Conservation (phyloP, 2,888 invertebrate genomes). For the Neuroscelio doddi region DNA sequence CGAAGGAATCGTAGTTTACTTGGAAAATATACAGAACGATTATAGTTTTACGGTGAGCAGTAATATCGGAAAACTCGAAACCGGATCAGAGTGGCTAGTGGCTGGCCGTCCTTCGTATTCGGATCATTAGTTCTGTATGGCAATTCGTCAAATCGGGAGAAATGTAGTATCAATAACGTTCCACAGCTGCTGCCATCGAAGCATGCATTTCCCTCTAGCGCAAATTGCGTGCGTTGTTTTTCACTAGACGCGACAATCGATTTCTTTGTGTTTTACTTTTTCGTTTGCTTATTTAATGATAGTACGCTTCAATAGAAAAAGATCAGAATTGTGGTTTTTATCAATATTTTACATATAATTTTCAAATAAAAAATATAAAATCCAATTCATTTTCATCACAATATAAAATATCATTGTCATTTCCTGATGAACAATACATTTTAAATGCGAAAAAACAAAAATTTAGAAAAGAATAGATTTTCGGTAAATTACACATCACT, state of each 20-base stretch:
- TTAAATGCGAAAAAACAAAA: conserved; percentile 2
- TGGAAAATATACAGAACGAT: conserved; percentile 56
- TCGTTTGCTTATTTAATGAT: conserved; percentile 40
- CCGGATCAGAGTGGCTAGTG: conserved; percentile 39
- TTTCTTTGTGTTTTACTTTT: conserved; percentile 44
- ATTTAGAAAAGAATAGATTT: conserved; percentile 36
- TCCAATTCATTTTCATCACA: no score
- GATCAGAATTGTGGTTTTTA: no score
- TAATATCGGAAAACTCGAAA: conserved; percentile 51
- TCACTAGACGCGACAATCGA: conserved; percentile 44
- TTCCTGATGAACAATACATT: no score
- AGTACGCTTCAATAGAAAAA: conserved; percentile 4
- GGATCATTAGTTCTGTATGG: conserved; percentile 69
- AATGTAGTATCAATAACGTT: conserved; percentile 72
- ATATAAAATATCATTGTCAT: no score
- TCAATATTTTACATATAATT: no score
- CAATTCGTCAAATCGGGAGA: conserved; percentile 72
- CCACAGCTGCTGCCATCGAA: conserved; percentile 70
- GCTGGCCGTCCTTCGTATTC: conserved; percentile 56
- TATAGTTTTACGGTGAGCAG: conserved; percentile 62
- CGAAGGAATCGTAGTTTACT: conserved; percentile 22
- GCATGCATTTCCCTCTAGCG: conserved; percentile 68
- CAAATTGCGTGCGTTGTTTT: conserved; percentile 58
- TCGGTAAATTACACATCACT: conserved; percentile 43
- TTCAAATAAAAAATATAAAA: no score